Evolutionary conservation across 37 sponge, comb jelly and placozoan species (phyloP), one percentile per base, ranked within the genome.

Genomic region (Geodia barretti): DNA sequence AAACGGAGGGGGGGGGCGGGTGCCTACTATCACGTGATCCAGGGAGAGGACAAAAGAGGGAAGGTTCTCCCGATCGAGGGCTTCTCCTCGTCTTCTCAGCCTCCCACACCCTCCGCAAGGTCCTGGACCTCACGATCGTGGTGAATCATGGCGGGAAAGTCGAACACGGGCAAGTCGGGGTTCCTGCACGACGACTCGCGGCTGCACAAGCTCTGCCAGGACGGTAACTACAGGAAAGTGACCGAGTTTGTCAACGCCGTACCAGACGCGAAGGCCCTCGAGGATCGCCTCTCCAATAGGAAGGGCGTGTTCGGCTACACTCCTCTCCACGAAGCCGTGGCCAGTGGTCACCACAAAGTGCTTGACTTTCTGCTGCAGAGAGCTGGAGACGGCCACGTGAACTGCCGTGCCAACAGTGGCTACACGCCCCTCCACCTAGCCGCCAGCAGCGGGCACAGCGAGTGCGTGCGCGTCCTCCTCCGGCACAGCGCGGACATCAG

Each of bases 351-450:
- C 11, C 35, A 33, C 31, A 34, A 84, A 31, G 86, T 94, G 26
- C 58, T 94, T 34, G 41, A 84, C 34, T 77, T 69, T 63, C 39
- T 94, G 41, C 36, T 91, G 0, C 70, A 66, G 23, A 74, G 0
- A 8, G 68, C 72, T 5, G 62, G 47, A 59, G 75, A 84, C 35
- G 95, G 81, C 4, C 74, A 78, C 40, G 91, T 87, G 11, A 88
- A 94, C 59, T 80, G 80, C 66, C 65, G 81, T 21, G 89, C 95
- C 41, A 94, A 91, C 79, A 91, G 84, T 37, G 89, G 86, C 14
- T 95, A 91, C 73, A 95, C 95, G 1, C 95, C 95, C 1, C 80
- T 95, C 19, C 95, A 95, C 68, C 83, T 91, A 26, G 92, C 95
- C 24, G 89, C 92, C 26, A 80, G 82, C 31, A 72, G 86, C 33